Conservation (phyloP, 2,888 invertebrate genomes). For the Tanypteryx hageni region DNA sequence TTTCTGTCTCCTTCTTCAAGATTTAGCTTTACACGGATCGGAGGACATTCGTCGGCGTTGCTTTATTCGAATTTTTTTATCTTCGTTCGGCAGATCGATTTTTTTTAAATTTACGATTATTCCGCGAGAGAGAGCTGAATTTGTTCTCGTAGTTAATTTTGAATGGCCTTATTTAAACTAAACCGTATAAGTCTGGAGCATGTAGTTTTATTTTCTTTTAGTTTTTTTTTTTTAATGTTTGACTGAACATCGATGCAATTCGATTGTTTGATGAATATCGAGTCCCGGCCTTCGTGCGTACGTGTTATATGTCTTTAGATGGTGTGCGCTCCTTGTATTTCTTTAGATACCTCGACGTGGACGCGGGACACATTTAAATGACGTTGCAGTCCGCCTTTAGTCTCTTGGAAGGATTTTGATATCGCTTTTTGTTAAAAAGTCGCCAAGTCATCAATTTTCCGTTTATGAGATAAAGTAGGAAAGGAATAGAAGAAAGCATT, state of each 20-base stretch:
- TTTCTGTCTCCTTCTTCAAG: neutral
- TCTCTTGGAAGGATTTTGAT: neutral
- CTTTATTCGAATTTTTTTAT: neutral
- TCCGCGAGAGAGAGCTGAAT: neutral
- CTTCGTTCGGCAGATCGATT: neutral
- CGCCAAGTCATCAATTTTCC: neutral
- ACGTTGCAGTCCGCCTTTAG: neutral
- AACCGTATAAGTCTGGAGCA: neutral
- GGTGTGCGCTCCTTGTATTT: neutral
- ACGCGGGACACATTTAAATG: constrained; percentile 32
- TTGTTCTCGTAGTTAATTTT: constrained; percentile 20
- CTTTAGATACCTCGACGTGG: neutral
- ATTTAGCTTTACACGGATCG: neutral
- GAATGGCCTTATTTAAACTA: constrained; percentile 4
- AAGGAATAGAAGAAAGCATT: no score
- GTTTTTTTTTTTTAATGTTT: neutral
- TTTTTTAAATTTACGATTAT: neutral
- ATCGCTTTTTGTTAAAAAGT: neutral
- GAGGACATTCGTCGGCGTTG: neutral
- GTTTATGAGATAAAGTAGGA: neutral
- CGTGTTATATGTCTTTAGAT: constrained; percentile 32
- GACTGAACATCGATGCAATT: neutral
- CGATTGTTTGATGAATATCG: constrained; percentile 35
- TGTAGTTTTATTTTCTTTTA: neutral
- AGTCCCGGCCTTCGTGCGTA: neutral